Evolutionary conservation across 2,888 invertebrate species (phyloP).

Genomic region (Tipula confusa): DNA sequence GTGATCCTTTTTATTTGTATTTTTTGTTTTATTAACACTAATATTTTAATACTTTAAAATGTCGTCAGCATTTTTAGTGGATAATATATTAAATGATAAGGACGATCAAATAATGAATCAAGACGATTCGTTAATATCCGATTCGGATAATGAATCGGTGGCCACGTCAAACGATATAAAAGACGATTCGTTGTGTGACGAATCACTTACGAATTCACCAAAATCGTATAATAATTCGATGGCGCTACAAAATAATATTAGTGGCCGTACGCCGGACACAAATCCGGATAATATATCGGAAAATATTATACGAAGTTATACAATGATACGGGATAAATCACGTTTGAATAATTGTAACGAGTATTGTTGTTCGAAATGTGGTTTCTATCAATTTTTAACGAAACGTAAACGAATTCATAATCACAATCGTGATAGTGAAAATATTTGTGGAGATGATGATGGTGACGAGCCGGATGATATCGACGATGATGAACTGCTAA

Average conservation of each 20-base stretch:
- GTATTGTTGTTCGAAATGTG: constrained; percentile 44
- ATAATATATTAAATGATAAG: constrained; percentile 48
- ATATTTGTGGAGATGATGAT: constrained; percentile 37
- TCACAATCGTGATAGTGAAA: constrained; percentile 32
- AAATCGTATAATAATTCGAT: constrained; percentile 40
- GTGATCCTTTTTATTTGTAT: neutral
- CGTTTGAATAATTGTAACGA: constrained; percentile 35
- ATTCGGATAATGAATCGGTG: constrained; percentile 38
- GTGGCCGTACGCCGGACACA: too few species aligned
- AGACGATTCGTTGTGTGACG: constrained; percentile 40
- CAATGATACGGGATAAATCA: constrained; percentile 35
- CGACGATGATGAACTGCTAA: constrained; percentile 38
- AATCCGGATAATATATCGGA: constrained; percentile 34
- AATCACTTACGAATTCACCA: constrained; percentile 35
- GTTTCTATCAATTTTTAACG: constrained; percentile 38
- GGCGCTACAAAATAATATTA: constrained; percentile 39
- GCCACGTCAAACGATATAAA: constrained; percentile 41
- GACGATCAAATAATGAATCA: constrained; percentile 38
- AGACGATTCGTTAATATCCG: constrained; percentile 39
- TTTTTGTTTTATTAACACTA: neutral
- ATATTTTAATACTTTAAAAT: constrained; percentile 37
- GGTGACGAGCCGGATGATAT: constrained; percentile 31
- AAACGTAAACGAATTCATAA: constrained; percentile 27
- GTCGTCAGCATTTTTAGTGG: constrained; percentile 49
- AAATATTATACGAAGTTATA: constrained; percentile 35